Evolutionary conservation across 1,140 invertebrate species (phyloP).

Genomic region (Metaphire vulgaris): DNA sequence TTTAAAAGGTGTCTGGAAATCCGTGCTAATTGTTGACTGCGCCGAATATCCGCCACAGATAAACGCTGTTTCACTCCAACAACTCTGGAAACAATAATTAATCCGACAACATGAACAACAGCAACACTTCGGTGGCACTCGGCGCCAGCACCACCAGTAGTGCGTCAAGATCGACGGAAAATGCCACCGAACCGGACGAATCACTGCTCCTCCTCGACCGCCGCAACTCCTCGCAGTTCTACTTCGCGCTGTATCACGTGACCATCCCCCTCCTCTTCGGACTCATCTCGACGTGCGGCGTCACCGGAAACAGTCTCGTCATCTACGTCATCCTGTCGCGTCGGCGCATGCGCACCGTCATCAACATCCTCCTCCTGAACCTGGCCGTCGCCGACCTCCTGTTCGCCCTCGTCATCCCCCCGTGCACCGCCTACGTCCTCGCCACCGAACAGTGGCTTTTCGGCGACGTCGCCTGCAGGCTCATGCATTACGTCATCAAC

Average conservation of each 20-base stretch:
- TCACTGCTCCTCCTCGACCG: too few relatives aligned
- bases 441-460: conserved; percentile 9
- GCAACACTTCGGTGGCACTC: too few relatives aligned
- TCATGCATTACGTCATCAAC: conserved; percentile 30
- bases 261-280: conserved; percentile 25
- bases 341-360: background rate
- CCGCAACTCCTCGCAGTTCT: background rate
- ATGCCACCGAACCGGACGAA: too few relatives aligned
- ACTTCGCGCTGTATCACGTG: conserved; percentile 15
- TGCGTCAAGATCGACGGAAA: too few relatives aligned
- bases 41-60: too few relatives aligned
- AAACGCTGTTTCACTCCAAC: too few relatives aligned
- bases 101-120: too few relatives aligned
- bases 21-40: too few relatives aligned
- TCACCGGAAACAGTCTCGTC: conserved; percentile 6
- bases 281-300: conserved; percentile 30
- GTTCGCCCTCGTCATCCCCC: conserved; percentile 22
- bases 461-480: background rate
- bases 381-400: conserved; percentile 59
- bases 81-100: too few relatives aligned
- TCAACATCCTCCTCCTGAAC: conserved; percentile 6
- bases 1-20: too few relatives aligned
- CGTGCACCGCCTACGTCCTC: conserved; percentile 27
- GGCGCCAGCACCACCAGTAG: too few relatives aligned
- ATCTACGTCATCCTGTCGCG: conserved; percentile 7